A percentile compares a stretch with the other conserved stretches of the same genome.
Evolutionary conservation across 1,140 invertebrate genomes (phyloP).

Genomic region (Ptiloglossa arizonensis): DNA sequence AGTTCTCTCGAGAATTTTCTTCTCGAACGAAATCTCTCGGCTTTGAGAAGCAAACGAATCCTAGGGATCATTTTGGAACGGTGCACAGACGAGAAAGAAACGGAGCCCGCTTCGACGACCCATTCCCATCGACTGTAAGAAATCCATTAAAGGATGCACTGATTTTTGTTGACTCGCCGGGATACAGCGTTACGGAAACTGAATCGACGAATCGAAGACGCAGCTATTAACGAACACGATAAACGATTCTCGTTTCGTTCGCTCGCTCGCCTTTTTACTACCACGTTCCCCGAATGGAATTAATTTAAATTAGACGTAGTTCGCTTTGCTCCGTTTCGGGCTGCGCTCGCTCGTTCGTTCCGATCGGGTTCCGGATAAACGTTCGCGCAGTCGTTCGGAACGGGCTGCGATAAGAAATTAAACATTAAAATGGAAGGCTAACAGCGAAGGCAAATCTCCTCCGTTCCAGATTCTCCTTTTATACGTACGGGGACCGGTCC

Average conservation of each 20-base stretch:
- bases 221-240: slow-evolving; percentile 32
- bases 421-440: not conserved
- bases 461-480: not conserved
- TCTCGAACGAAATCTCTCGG: not conserved
- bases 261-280: not conserved
- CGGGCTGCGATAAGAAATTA: not conserved
- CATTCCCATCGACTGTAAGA: slow-evolving; percentile 31
- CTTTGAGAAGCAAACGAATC: not conserved
- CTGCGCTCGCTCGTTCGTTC: too few species aligned
- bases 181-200: slow-evolving; percentile 2
- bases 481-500: not conserved
- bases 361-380: not conserved
- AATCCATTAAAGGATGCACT: slow-evolving; percentile 49
- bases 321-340: not conserved
- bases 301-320: not conserved
- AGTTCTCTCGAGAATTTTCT: not conserved
- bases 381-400: not conserved
- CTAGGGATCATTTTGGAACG: not conserved
- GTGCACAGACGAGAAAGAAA: slow-evolving; percentile 4
- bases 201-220: slow-evolving; percentile 11
- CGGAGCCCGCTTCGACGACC: not conserved
- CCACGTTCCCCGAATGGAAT: not conserved
- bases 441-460: not conserved
- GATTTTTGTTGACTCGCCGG: slow-evolving; percentile 36
- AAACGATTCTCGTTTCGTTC: not conserved